Evolutionary conservation across 2,888 invertebrate genomes (phyloP).

Genomic region (Orchesellides sinensis): DNA sequence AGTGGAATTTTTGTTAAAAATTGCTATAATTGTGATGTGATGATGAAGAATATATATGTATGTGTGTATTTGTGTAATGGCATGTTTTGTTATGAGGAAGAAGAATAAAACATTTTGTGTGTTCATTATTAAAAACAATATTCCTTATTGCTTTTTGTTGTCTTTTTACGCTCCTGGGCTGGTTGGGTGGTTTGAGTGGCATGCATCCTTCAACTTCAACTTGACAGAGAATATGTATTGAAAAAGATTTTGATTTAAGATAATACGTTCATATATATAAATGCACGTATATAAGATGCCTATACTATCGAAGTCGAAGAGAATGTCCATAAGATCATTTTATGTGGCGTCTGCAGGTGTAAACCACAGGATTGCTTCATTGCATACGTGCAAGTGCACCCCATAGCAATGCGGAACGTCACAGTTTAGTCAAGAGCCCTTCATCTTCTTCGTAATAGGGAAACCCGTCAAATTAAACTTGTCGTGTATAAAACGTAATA

Average conservation of each 20-base stretch:
- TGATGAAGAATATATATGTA: neutral
- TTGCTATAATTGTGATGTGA: neutral
- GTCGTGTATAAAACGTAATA: neutral
- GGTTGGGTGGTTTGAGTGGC: neutral
- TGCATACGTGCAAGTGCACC: neutral
- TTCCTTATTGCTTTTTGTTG: constrained; percentile 11
- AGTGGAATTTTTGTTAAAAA: neutral
- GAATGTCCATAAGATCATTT: neutral
- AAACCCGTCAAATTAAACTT: constrained; percentile 19
- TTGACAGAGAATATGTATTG: neutral
- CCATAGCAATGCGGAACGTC: constrained; percentile 43
- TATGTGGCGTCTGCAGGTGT: neutral
- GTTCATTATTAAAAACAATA: constrained; percentile 38
- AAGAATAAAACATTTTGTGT: constrained; percentile 58
- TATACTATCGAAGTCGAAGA: no score
- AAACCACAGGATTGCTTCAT: constrained; percentile 7
- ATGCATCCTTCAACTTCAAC: constrained; percentile 42
- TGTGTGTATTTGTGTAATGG: neutral
- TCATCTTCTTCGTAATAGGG: constrained; percentile 20
- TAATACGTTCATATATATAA: neutral
- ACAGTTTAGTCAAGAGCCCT: constrained; percentile 14
- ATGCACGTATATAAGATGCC: neutral
- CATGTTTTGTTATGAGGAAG: constrained; percentile 47
- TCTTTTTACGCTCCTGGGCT: constrained; percentile 21
- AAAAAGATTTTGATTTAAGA: constrained; percentile 23